Base-by-base conservation (phyloP, 2,797 vertebrate species). In the Rhinophrynus dorsalis region DNA sequence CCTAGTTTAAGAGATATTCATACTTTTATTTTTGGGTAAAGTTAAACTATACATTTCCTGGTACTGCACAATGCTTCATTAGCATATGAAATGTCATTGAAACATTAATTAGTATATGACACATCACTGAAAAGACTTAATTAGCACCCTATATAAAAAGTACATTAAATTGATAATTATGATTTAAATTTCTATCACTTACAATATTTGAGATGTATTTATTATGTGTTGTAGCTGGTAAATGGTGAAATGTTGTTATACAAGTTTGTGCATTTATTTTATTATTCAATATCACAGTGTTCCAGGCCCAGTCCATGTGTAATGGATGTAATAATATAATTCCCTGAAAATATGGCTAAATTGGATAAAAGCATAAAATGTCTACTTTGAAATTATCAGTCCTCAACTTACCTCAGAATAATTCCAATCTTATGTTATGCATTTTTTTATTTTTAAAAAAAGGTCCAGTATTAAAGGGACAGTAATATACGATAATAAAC, bases 301-400 rank as follows among this genome's bases (percentile, higher is more conserved):
- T 32, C 48, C 51, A 33, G n/a, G 24, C 6, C 3, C 15, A 55
- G 50, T 20, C 48, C 32, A 44, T 15, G 11, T 52, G 29, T 54
- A 67, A 45, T 67, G 7, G 17, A 18, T 45, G 38, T 67, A 55
- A 64, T 51, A 20, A 54, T 33, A 30, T 45, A 55, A 33, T 27
- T 40, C n/a, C 2, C 8, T 30, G 18, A 27, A 40, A 64, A 64
- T 45, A 32, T 32, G 18, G 26, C 51, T 35, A 45, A 55, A 67
- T 56, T 45, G 63, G 63, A 45, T 67, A 56, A 67, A 55, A 67
- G 51, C 51, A 23, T n/a, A n/a, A 8, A 56, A 44, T 45, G 50
- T 10, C 35, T 32, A 35, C 35, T n/a, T 18, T 20, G 21, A 38
- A 30, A 47, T 23, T 29, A 67, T 56, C 29, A 44, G 63, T 23